phyloP scores from a whole-genome alignment of 2,113 vertebrate genomes.

The Sialia sialis region DNA sequence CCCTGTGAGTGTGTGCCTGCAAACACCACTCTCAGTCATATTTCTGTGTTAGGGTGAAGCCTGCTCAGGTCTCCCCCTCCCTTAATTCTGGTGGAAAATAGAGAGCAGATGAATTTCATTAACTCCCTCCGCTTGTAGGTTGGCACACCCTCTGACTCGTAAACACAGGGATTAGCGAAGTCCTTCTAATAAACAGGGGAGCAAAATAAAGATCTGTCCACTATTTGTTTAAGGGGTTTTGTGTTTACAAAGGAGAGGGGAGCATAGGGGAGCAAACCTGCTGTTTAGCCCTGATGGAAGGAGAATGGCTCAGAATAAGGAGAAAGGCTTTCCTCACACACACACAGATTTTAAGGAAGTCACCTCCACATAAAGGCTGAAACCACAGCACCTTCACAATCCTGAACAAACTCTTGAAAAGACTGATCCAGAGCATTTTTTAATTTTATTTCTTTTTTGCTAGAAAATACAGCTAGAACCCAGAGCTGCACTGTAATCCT shows the following conservation, averaged over 20 bases:
- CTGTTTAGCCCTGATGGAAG: neutral
- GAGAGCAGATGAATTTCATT: conserved; percentile 66
- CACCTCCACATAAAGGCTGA: neutral
- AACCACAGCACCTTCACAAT: neutral
- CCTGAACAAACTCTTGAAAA: neutral
- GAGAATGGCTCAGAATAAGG: neutral
- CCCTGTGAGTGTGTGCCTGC: conserved; percentile 20
- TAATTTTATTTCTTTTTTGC: neutral
- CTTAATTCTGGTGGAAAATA: conserved; percentile 21
- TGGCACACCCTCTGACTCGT: conserved; percentile 50
- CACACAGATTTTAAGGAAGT: neutral
- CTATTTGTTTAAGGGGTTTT: conserved; percentile 57
- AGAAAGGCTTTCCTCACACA: neutral
- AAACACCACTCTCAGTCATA: conserved; percentile 1
- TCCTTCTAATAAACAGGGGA: conserved; percentile 61
- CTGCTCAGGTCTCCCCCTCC: neutral
- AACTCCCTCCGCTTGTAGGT: conserved; percentile 36
- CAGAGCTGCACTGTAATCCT: neutral
- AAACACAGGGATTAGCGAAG: conserved; percentile 61
- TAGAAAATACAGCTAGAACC: neutral
- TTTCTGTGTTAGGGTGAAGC: neutral
- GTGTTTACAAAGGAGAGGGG: conserved; percentile 43
- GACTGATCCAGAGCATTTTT: neutral
- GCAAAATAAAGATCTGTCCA: neutral
- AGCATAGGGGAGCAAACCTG: conserved; percentile 31